Conservation (phyloP, 2,113 vertebrate genomes). For the Ursus arctos region DNA sequence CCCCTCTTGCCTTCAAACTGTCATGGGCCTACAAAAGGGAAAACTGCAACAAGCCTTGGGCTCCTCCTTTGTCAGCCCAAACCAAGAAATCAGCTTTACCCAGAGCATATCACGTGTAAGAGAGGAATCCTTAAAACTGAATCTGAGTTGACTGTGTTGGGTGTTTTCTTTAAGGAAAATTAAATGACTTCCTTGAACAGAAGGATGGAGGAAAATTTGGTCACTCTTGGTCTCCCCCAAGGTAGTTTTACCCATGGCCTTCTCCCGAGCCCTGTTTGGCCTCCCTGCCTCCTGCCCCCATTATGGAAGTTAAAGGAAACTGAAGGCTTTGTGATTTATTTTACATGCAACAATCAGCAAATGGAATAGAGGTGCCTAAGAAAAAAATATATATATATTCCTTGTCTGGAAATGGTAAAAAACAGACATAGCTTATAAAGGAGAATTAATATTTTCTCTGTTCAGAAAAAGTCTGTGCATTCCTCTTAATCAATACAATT, state of each 20-base stretch:
- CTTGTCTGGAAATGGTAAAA: conserved; percentile 70
- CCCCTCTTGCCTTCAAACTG: neutral
- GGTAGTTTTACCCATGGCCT: neutral
- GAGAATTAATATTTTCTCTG: conserved; percentile 78
- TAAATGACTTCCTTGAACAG: conserved; percentile 34
- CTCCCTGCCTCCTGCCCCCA: neutral
- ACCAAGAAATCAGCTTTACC: neutral
- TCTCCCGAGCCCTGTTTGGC: neutral
- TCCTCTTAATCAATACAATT: conserved; percentile 87
- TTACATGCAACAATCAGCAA: conserved; percentile 73
- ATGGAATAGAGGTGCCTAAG: conserved; percentile 59
- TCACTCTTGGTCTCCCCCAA: neutral
- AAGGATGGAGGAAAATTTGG: neutral
- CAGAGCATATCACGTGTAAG: neutral
- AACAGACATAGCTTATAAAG: conserved; percentile 74
- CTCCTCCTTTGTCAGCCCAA: neutral
- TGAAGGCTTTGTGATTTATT: conserved; percentile 76
- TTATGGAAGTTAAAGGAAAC: conserved; percentile 35
- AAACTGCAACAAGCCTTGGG: conserved; percentile 50
- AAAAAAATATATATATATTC: conserved; percentile 54
- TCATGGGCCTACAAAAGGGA: neutral
- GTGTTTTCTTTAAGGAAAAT: conserved; percentile 47
- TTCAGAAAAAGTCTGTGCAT: conserved; percentile 76
- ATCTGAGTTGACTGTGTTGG: neutral
- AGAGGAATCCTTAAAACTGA: neutral